Evolutionary conservation across 2,797 vertebrate species (phyloP), one percentile per base, ranked within the genome.

Genomic region (Capromys pilorides): DNA sequence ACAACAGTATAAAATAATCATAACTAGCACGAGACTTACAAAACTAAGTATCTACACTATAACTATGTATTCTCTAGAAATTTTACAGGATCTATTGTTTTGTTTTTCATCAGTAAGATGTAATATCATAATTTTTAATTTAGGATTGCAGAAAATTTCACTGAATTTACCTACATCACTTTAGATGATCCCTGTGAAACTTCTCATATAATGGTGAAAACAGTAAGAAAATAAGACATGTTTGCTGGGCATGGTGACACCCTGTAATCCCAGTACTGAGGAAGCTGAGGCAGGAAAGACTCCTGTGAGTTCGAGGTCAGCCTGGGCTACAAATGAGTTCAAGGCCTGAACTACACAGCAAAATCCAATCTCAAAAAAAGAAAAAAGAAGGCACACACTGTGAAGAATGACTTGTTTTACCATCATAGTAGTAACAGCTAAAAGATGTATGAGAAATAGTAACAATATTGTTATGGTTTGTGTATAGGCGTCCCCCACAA

Each of bases 91-190:
- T 51, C 93, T 51, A 19, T 61, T 59, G 41, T 75, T 75, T 75
- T 28, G 41, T 12, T 75, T 41, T 41, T 77, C 41, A 82, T 54
- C 7, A 75, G 28, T 10, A 94, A 62, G 21, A 19, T 62, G 84
- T 77, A 84, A 92, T 77, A 39, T 51, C 9, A 61, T 41, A n/a
- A 61, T 75, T 92, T 93, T 80, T 45, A 90, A 87, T 67, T 94
- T 66, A 85, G 51, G 64, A 82, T 26, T 89, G 64, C 51, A 31
- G 61, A 87, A 88, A 88, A 82, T 71, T 49, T 84, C 86, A 92
- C 19, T 62, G 22, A 92, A 86, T 64, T 91, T 75, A 79, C 49
- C 31, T 75, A n/a, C 13, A 18, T 61, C 26, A 33, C 51, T 90
- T 84, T 84, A 85, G 8, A 45, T 84, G 66, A 26, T 26, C 90